These are phyloP conservation scores for Tromatobia lineatoria DNA, from an alignment of 2,888 invertebrate species.

Conservation along the genomic window DNA sequence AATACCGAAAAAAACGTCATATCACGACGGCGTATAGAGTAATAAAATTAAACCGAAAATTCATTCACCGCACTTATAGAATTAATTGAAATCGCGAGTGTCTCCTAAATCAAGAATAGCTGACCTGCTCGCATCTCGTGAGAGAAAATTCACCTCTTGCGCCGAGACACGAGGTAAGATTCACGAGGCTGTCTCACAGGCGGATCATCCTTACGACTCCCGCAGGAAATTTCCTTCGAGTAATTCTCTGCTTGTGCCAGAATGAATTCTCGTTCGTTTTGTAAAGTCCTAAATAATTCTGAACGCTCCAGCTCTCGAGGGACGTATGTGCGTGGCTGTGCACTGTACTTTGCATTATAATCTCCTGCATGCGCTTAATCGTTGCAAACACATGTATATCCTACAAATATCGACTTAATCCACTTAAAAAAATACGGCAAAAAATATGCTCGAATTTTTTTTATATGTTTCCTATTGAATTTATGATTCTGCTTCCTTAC, in stretches of 20 bases:
- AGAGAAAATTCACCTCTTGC: constrained; percentile 47
- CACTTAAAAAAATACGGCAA: too few relatives aligned
- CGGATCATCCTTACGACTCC: constrained; percentile 65
- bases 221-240: constrained; percentile 63
- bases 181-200: constrained; percentile 49
- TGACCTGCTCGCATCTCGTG: constrained; percentile 22
- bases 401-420: too few relatives aligned
- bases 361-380: too few relatives aligned
- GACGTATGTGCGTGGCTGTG: too few relatives aligned
- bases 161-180: constrained; percentile 32
- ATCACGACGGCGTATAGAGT: background rate
- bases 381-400: too few relatives aligned
- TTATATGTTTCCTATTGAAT: too few relatives aligned
- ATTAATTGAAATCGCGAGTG: constrained; percentile 20
- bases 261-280: constrained; percentile 57
- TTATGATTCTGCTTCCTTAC: too few relatives aligned
- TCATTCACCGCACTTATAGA: background rate
- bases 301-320: background rate
- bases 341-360: too few relatives aligned
- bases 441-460: too few relatives aligned
- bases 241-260: constrained; percentile 44
- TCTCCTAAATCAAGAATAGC: constrained; percentile 44
- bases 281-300: constrained; percentile 56
- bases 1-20: background rate
- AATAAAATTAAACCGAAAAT: background rate